phyloP scores from a whole-genome alignment of 1,140 invertebrate genomes.

The Aphidius gifuensis region DNA sequence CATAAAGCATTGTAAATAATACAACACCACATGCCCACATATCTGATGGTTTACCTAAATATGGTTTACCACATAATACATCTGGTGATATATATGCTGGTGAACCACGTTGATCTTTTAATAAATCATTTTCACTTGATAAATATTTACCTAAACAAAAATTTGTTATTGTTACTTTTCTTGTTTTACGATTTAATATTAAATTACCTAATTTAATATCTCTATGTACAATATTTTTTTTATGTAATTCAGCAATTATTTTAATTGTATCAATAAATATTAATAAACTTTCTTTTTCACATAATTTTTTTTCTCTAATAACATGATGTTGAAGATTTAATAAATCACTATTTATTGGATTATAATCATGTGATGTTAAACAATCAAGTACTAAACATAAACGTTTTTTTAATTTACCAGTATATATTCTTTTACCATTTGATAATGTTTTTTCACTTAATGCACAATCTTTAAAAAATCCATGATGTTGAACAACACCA shows the following conservation, averaged over 20 bases:
- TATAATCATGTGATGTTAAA: slow-evolving; percentile 72
- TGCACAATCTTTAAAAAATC: slow-evolving; percentile 76
- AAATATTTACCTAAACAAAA: slow-evolving; percentile 81
- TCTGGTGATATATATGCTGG: slow-evolving; percentile 85
- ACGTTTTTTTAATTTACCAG: slow-evolving; percentile 62
- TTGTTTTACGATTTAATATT: slow-evolving; percentile 69
- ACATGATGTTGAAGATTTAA: slow-evolving; percentile 82
- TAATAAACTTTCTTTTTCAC: slow-evolving; percentile 71
- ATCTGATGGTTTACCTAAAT: slow-evolving; percentile 76
- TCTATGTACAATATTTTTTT: slow-evolving; percentile 79
- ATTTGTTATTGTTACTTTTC: slow-evolving; percentile 71
- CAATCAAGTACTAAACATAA: slow-evolving; percentile 77
- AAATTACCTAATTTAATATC: slow-evolving; percentile 82
- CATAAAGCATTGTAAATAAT: slow-evolving; percentile 81
- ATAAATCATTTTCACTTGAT: slow-evolving; percentile 68
- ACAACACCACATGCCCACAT: slow-evolving; percentile 86
- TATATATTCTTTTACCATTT: slow-evolving; percentile 58
- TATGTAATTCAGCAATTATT: slow-evolving; percentile 74
- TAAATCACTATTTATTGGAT: slow-evolving; percentile 64
- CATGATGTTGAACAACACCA: slow-evolving; percentile 78
- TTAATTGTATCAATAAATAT: slow-evolving; percentile 77
- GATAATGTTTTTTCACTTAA: slow-evolving; percentile 62
- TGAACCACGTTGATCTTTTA: slow-evolving; percentile 79
- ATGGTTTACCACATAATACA: slow-evolving; percentile 73
- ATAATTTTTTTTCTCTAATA: slow-evolving; percentile 76